Base-by-base conservation (phyloP, 1,140 invertebrate species). In the Trichoplusia ni region DNA sequence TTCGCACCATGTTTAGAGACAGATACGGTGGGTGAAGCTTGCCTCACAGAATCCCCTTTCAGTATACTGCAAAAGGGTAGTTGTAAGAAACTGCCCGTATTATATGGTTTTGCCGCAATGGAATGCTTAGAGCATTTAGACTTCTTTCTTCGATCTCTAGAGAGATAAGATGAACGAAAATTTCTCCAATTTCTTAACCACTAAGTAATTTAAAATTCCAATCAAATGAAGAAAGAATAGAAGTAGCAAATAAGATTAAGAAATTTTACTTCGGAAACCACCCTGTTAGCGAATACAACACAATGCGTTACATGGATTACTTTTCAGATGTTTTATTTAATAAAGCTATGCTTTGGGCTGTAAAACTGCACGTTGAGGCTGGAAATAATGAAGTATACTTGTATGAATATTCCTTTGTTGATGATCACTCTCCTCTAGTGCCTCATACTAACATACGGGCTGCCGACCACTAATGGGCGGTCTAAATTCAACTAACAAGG, bases 1-100 rank as follows among this genome's bases (percentile, higher is more conserved):
- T 75, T 78, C 31, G 3, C 47, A 2, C 75, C 79, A 1, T 81
- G 81, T 51, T 37, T 84, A 4, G 82, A 84, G 51, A 35, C 51
- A 2, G 40, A 71, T 35, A 21, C 35, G 9, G 66, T 66, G 6
- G 29, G 38, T 6, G 75, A 75, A 38, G 56, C 11, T 1, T 81
- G 82, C 49, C 63, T 82, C 6, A 23, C 44, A 4, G 67, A 79
- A 23, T 37, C 67, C 21, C 73, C 64, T 58, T 77, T 7, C 77
- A 68, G 71, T 4, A 70, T 61, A 8, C 5, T 84, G 1, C 77
- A 75, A 31, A 65, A 31, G 7, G 71, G 77, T 1, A 56, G n/a
- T 13, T 54, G 56, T n/a, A 19, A n/a, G 16, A 64, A 18, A 51
- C 3, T 46, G 2, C 61, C 61, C 4, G 5, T 47, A 19, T 9